phyloP scores from a whole-genome alignment of 2,797 vertebrate species.

The Trematomus bernacchii region DNA sequence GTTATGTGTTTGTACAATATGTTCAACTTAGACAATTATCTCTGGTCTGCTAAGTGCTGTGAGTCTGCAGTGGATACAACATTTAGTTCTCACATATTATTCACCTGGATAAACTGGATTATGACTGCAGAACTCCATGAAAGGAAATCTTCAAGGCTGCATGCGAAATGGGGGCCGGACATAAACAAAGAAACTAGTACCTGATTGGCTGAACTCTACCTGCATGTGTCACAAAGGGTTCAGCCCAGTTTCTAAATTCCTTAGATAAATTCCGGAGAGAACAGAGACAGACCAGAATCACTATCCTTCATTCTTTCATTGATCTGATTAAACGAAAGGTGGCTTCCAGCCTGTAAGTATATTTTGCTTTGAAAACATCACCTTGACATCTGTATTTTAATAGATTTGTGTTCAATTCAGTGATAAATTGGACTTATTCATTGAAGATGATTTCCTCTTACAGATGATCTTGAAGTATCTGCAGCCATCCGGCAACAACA shows the following conservation, averaged over 20 bases:
- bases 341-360: slow-evolving; percentile 52
- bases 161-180: slow-evolving; percentile 35
- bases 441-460: slow-evolving; percentile 11
- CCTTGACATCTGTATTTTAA: not conserved
- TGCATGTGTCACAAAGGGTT: slow-evolving; percentile 16
- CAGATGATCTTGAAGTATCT: slow-evolving; percentile 31
- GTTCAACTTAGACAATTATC: no score
- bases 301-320: not conserved
- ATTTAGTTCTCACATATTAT: no score
- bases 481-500: slow-evolving; percentile 4
- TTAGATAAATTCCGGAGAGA: slow-evolving; percentile 29
- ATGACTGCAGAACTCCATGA: not conserved
- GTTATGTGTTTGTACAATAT: no score
- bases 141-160: not conserved
- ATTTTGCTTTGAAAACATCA: not conserved
- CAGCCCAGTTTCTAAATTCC: slow-evolving; percentile 30
- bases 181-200: slow-evolving; percentile 16
- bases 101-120: not conserved
- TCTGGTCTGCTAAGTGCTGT: no score
- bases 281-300: slow-evolving; percentile 6
- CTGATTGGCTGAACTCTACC: slow-evolving; percentile 44
- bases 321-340: slow-evolving; percentile 6
- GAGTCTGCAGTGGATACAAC: no score
- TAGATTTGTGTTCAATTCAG: not conserved
- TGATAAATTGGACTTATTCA: not conserved